Percentiles rank a stretch among this genome's conserved stretches.
These are phyloP conservation scores for Plebejus melissa DNA, from an alignment of 2,888 invertebrate species.

Conservation along the genomic window DNA sequence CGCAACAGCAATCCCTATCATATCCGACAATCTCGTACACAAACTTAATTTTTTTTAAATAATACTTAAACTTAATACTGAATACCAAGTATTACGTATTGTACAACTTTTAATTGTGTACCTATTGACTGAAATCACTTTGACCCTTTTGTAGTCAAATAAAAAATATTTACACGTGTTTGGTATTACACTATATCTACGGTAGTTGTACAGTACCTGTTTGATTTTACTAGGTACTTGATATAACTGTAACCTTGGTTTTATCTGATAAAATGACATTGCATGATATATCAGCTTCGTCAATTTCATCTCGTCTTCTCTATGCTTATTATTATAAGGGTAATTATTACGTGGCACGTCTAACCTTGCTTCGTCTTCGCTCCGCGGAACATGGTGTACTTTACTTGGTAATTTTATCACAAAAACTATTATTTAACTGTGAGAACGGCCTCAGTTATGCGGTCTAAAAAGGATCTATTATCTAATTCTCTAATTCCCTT, in stretches of 20 bases:
- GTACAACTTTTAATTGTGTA: too few relatives aligned
- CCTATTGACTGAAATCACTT: too few relatives aligned
- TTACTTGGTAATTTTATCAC: constrained; percentile 13
- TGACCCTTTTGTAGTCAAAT: neutral
- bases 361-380: constrained; percentile 12
- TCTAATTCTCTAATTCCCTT: neutral
- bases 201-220: neutral
- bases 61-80: neutral
- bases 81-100: too few relatives aligned
- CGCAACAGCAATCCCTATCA: neutral
- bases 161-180: neutral
- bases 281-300: constrained; percentile 18
- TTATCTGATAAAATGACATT: constrained; percentile 25
- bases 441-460: constrained; percentile 1
- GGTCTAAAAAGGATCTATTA: neutral
- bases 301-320: constrained; percentile 8
- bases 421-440: neutral
- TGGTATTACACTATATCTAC: neutral
- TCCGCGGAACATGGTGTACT: neutral
- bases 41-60: neutral
- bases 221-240: constrained; percentile 16
- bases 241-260: constrained; percentile 16
- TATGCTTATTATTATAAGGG: neutral
- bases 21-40: neutral
- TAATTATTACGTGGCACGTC: neutral